A percentile compares a stretch with the other conserved stretches of the same genome.
Evolutionary conservation across 2,113 vertebrate genomes (phyloP).

Genomic region (Megaleporinus macrocephalus): DNA sequence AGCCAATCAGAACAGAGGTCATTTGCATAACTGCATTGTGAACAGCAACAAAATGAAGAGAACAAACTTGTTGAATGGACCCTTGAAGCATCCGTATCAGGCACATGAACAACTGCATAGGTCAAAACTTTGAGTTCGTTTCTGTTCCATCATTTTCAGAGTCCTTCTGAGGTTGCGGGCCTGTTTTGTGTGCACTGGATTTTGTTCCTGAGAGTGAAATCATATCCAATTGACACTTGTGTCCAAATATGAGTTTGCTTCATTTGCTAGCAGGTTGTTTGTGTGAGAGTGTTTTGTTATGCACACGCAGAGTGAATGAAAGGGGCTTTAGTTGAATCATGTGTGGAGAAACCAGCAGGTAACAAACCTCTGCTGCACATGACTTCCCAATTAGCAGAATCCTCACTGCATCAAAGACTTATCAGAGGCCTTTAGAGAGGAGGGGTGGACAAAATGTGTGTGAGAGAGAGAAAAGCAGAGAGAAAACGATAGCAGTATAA

Average conservation of each 20-base stretch:
- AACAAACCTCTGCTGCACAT: constrained; percentile 9
- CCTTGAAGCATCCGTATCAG: too few species aligned
- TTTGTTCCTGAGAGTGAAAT: constrained; percentile 2
- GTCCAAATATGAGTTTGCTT: not conserved
- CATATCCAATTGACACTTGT: not conserved
- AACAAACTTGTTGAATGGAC: too few species aligned
- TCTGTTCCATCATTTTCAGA: not conserved
- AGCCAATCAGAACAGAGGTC: too few species aligned
- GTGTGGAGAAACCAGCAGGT: not conserved
- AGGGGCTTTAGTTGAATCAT: not conserved
- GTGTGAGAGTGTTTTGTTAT: not conserved
- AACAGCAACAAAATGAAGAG: too few species aligned
- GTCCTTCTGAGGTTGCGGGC: not conserved
- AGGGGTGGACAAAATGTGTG: too few species aligned
- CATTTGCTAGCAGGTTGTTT: not conserved
- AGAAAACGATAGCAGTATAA: not conserved
- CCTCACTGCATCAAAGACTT: constrained; percentile 29
- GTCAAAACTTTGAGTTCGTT: not conserved
- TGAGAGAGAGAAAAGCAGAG: not conserved
- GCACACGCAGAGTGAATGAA: not conserved
- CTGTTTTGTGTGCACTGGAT: not conserved
- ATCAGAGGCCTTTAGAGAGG: not conserved
- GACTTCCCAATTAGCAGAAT: constrained; percentile 31
- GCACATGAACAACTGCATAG: not conserved
- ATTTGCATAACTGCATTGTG: too few species aligned